These are phyloP conservation scores for Diadophis punctatus DNA, from an alignment of 2,113 vertebrate genomes.

Conservation along the genomic window DNA sequence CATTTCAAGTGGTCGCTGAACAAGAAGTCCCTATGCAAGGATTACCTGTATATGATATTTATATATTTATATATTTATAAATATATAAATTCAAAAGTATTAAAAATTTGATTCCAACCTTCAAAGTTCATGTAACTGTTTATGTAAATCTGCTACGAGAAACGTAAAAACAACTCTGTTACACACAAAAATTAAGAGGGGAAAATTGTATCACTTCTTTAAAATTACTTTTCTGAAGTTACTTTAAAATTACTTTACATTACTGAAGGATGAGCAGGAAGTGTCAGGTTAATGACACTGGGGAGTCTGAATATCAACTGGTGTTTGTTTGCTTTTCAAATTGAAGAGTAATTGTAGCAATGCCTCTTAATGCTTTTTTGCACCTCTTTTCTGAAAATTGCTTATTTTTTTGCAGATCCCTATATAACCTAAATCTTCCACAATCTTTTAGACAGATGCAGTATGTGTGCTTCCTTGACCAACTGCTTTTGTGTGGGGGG, in stretches of 20 bases:
- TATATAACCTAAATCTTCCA: background rate
- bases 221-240: no score
- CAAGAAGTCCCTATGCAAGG: no score
- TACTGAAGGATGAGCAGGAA: background rate
- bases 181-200: background rate
- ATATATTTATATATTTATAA: no score
- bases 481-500: background rate
- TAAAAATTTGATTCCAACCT: no score
- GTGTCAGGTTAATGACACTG: background rate
- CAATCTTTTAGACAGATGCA: background rate
- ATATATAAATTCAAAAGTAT: no score
- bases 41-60: no score
- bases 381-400: background rate
- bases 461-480: background rate
- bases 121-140: no score
- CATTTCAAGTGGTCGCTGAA: no score
- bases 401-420: background rate
- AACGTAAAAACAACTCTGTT: no score
- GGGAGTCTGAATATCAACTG: background rate
- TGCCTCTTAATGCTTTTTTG: background rate
- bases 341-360: background rate
- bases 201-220: no score
- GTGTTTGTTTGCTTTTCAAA: background rate
- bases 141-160: no score
- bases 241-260: background rate